These are phyloP conservation scores for Halesus radiatus DNA, from an alignment of 1,140 invertebrate genomes.

Conservation along the genomic window DNA sequence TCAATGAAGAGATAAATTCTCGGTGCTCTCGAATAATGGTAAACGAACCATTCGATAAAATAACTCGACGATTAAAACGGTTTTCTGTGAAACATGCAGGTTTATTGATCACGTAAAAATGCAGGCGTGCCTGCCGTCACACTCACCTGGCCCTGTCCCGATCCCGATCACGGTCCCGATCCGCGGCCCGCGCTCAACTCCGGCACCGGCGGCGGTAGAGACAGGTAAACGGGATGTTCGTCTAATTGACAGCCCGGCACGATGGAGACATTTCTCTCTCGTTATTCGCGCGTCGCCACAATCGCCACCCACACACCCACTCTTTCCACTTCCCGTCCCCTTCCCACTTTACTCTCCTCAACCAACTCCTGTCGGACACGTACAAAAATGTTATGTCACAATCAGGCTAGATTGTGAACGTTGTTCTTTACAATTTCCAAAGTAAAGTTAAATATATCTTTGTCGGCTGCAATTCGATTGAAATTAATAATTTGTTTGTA, in stretches of 20 bases:
- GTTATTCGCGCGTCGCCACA: not conserved
- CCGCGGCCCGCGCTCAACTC: not conserved
- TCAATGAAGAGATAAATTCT: too few relatives aligned
- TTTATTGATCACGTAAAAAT: slow-evolving; percentile 31
- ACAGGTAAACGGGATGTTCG: slow-evolving; percentile 15
- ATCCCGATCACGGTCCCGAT: too few relatives aligned
- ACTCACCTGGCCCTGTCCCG: not conserved
- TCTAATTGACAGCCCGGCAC: slow-evolving; percentile 20
- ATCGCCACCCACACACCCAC: not conserved
- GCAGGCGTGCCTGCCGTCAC: not conserved
- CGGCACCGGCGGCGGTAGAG: not conserved
- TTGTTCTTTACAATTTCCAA: too few relatives aligned
- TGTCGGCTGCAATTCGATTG: too few relatives aligned
- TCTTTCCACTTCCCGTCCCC: too few relatives aligned
- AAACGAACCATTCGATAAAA: too few relatives aligned
- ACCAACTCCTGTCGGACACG: not conserved
- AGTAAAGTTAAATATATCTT: too few relatives aligned
- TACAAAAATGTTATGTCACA: slow-evolving; percentile 16
- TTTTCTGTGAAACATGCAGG: not conserved
- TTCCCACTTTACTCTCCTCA: too few relatives aligned
- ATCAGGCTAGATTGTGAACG: not conserved
- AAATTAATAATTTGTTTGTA: too few relatives aligned
- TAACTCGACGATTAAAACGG: not conserved
- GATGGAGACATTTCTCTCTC: not conserved
- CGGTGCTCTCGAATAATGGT: too few relatives aligned